These are phyloP conservation scores for Elanoides forficatus DNA, from an alignment of 2,113 vertebrate genomes.

Conservation along the genomic window DNA sequence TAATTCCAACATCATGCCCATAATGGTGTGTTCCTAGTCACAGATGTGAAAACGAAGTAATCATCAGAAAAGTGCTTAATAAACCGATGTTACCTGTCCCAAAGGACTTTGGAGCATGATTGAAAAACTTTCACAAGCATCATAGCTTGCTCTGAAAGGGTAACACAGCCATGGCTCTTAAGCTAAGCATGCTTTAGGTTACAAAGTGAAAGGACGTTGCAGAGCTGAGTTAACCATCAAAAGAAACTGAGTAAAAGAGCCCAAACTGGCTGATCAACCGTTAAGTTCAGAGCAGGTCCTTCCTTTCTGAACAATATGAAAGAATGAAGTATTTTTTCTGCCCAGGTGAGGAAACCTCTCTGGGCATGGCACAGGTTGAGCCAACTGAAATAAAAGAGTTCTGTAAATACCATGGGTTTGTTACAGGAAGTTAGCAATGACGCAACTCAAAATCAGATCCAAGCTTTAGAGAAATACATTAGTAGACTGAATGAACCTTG, in stretches of 20 bases:
- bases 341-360: neutral
- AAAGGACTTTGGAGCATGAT: neutral
- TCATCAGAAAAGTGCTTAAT: neutral
- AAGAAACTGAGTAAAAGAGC: neutral
- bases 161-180: neutral
- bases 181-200: neutral
- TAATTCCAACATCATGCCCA: neutral
- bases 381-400: neutral
- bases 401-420: neutral
- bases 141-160: neutral
- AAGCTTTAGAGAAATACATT: neutral
- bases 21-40: neutral
- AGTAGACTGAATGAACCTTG: neutral
- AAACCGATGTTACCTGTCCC: neutral
- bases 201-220: neutral
- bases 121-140: neutral
- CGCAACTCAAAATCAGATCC: neutral
- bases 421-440: neutral
- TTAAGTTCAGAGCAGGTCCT: neutral
- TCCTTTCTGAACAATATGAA: neutral
- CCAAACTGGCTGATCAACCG: neutral
- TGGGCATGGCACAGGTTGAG: neutral
- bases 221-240: neutral
- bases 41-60: neutral
- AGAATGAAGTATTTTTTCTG: neutral